Evolutionary conservation across 1,140 invertebrate species (phyloP), one percentile per base, ranked within the genome.

Genomic region (Drosophila quadrilineata): DNA sequence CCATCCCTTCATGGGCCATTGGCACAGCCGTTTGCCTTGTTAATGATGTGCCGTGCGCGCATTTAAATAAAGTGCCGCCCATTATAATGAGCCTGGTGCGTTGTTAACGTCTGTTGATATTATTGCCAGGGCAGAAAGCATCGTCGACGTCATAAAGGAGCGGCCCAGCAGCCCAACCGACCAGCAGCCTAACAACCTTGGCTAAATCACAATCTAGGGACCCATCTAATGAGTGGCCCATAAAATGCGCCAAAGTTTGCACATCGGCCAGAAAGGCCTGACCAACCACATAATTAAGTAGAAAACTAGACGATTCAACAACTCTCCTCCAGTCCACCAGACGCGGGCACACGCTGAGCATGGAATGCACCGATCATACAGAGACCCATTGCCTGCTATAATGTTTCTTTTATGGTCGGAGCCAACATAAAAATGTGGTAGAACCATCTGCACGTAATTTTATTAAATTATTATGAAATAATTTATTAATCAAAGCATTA

Each of bases 11-110:
- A n/a, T n/a, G n/a, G n/a, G n/a, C 49, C 19, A 19, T 54, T 56
- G 40, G 22, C 54, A 31, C 48, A 38, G 41, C 43, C 77, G 71
- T 73, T 82, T 73, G 77, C 79, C 77, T 82, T 77, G 79, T 85
- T 82, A 82, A 82, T 82, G 77, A 82, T 82, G 77, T 82, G 77
- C 79, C 79, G 60, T 85, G 77, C 52, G 77, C 73, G 73, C 79
- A 84, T 82, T 82, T 82, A 82, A 82, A 82, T 84, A 77, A 82
- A 82, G 77, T 82, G 79, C 77, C 73, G 73, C 77, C 77, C 73
- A 82, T 82, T 84, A 82, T 82, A 82, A 82, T 82, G 77, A 82
- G 77, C 60, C 67, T 36, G 56, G 59, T 24, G 69, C 69, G 70
- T 62, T 59, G 36, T 54, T 71, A 69, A 22, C 43, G 48, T 54